Evolutionary conservation across 2,113 vertebrate genomes (phyloP).

Genomic region (Indicator maculatus): DNA sequence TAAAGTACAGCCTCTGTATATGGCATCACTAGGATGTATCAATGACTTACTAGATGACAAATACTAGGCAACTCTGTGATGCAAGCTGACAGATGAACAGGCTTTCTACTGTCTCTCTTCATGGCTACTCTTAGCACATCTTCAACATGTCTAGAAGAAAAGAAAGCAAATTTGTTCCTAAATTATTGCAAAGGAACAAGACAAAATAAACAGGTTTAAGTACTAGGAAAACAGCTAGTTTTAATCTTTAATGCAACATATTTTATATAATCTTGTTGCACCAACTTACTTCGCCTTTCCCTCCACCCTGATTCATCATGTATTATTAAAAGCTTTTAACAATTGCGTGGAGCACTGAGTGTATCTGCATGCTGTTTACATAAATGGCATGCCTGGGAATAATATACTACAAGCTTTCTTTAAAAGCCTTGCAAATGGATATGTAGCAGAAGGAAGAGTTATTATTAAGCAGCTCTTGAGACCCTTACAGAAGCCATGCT

Average conservation of each 20-base stretch:
- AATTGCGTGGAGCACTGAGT: not conserved
- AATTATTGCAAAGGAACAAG: not conserved
- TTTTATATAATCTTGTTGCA: not conserved
- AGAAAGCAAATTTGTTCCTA: not conserved
- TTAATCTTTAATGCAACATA: conserved; percentile 24
- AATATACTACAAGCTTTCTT: not conserved
- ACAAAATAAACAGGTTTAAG: not conserved
- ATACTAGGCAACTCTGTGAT: not conserved
- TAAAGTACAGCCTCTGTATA: not conserved
- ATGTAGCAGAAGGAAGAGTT: not conserved
- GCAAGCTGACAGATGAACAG: not conserved
- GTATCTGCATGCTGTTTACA: conserved; percentile 19
- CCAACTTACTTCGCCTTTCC: conserved; percentile 41
- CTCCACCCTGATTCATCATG: not conserved
- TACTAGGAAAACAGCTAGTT: not conserved
- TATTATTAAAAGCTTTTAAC: conserved; percentile 62
- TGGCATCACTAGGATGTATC: not conserved
- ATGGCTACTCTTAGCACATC: not conserved
- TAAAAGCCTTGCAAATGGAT: not conserved
- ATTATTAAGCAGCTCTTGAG: not conserved
- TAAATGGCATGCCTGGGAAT: conserved; percentile 33
- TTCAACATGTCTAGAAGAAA: not conserved
- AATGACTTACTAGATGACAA: not conserved
- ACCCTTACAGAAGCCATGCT: not conserved
- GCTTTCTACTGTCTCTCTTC: not conserved